Conservation (phyloP, 2,797 vertebrate species). For the Trichosurus vulpecula region DNA sequence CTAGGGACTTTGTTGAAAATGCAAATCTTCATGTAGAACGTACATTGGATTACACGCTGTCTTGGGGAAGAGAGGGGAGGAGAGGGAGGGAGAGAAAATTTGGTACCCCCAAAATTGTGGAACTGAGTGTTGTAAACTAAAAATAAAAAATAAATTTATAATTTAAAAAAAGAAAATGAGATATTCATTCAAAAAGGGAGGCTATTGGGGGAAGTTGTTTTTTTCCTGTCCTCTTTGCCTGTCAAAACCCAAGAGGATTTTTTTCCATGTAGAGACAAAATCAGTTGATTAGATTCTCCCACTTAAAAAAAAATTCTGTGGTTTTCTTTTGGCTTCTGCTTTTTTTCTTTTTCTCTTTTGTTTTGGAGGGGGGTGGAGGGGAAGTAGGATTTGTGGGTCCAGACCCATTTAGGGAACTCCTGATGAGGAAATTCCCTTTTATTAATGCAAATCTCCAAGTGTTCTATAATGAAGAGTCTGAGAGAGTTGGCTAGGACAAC, state of each 20-base stretch:
- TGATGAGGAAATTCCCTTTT: neutral
- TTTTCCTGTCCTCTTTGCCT: neutral
- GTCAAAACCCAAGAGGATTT: neutral
- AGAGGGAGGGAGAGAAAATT: too few relatives aligned
- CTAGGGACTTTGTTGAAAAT: neutral
- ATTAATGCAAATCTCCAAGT: neutral
- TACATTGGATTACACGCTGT: too few relatives aligned
- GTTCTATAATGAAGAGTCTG: neutral
- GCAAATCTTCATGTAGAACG: neutral
- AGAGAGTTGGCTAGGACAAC: neutral
- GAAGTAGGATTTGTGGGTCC: neutral
- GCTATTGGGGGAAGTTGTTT: neutral
- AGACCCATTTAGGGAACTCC: neutral
- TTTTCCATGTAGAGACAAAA: neutral
- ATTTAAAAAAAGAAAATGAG: too few relatives aligned
- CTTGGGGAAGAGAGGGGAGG: too few relatives aligned
- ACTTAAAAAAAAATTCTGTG: neutral
- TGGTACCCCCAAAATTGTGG: too few relatives aligned
- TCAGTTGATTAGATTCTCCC: neutral
- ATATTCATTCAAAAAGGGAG: neutral
- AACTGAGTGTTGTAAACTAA: too few relatives aligned
- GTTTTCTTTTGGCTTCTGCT: neutral
- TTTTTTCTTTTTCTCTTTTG: neutral
- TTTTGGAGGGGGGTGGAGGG: neutral
- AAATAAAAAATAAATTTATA: too few relatives aligned